A percentile compares a stretch with the other conserved stretches of the same genome.
Conservation (phyloP, 23 tunicate species). For the Ascidia mentula region DNA sequence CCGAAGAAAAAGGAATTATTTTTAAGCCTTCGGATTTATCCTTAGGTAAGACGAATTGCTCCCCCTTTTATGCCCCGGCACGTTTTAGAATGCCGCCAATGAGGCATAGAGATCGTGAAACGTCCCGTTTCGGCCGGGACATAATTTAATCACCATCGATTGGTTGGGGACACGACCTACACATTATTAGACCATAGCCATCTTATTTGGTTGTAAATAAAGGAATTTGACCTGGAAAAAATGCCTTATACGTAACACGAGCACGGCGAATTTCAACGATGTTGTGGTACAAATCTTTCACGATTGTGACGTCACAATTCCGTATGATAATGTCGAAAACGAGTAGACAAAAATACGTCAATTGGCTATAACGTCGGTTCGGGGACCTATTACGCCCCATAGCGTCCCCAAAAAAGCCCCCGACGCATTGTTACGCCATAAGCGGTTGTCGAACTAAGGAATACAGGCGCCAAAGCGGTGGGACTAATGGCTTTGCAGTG, state of each 20-base stretch:
- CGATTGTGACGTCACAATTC: background rate
- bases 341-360: background rate
- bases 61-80: background rate
- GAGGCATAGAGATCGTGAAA: background rate
- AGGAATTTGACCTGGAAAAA: too few species aligned
- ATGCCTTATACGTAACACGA: too few species aligned
- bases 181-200: too few species aligned
- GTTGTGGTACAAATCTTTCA: too few species aligned
- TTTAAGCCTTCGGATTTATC: background rate
- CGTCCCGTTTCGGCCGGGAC: background rate
- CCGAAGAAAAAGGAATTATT: background rate
- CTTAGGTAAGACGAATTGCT: background rate
- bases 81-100: background rate
- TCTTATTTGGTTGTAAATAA: too few species aligned
- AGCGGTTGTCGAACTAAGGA: background rate
- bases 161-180: too few species aligned
- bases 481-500: background rate
- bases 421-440: slow-evolving; percentile 1
- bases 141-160: too few species aligned
- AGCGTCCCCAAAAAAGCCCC: slow-evolving; percentile 5
- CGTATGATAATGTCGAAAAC: background rate
- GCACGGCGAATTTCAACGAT: too few species aligned
- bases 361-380: background rate
- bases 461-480: background rate
- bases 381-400: background rate